These are phyloP conservation scores for Habrosyne pyritoides DNA, from an alignment of 2,888 invertebrate species.

Conservation along the genomic window DNA sequence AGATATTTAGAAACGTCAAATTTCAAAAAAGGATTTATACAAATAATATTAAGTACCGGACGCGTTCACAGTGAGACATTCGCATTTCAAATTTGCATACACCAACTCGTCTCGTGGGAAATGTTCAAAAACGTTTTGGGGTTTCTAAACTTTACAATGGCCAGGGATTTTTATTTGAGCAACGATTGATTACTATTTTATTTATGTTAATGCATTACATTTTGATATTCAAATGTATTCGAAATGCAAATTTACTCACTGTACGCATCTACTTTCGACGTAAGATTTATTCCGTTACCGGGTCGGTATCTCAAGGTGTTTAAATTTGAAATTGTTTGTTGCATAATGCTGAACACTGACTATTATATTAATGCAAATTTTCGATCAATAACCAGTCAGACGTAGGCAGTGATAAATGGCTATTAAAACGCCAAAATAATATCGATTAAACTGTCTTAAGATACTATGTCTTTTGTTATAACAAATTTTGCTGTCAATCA, in stretches of 20 bases:
- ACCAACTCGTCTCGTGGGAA: conserved; percentile 61
- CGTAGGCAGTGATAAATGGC: conserved; percentile 8
- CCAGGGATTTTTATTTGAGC: conserved; percentile 34
- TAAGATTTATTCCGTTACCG: conserved; percentile 25
- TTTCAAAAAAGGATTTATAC: conserved; percentile 36
- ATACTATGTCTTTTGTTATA: conserved; percentile 2
- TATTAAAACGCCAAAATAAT: background rate
- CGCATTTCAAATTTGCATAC: conserved; percentile 59
- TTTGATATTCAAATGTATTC: conserved; percentile 47
- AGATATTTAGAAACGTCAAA: conserved; percentile 12
- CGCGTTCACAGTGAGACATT: conserved; percentile 39
- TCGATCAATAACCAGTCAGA: conserved; percentile 22
- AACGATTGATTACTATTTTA: conserved; percentile 59
- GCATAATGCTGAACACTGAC: conserved; percentile 19
- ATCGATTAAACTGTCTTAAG: conserved; percentile 4
- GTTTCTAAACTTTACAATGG: conserved; percentile 28
- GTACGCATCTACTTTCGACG: conserved; percentile 27
- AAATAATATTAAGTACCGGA: conserved; percentile 57
- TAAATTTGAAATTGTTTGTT: conserved; percentile 12
- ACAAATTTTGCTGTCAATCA: conserved; percentile 11
- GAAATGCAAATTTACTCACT: conserved; percentile 41
- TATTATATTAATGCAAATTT: conserved; percentile 30
- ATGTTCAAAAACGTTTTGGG: conserved; percentile 16
- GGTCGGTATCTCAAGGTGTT: conserved; percentile 29
- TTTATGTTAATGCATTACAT: conserved; percentile 52